These are phyloP conservation scores for Nothobranchius kuhntae DNA, from an alignment of 2,113 vertebrate species.

Conservation along the genomic window DNA sequence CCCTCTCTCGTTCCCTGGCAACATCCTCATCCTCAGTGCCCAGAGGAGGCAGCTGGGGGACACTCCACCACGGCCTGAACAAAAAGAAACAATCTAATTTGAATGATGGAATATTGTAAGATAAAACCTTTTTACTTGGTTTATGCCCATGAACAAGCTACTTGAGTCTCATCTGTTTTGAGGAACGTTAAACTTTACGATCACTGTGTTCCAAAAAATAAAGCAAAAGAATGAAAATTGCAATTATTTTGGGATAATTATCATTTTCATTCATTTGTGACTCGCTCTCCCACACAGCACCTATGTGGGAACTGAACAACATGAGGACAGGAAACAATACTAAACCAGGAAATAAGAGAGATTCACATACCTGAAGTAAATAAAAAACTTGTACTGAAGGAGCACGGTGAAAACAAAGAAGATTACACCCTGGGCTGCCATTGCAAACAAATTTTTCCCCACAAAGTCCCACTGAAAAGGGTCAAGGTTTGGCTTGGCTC, in stretches of 20 bases:
- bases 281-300: neutral
- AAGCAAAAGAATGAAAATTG: neutral
- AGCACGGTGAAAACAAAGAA: conserved; percentile 83
- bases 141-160: neutral
- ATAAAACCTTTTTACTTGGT: neutral
- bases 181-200: neutral
- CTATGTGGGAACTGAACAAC: neutral
- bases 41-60: conserved; percentile 67
- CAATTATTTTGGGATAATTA: neutral
- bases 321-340: neutral
- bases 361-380: conserved; percentile 65
- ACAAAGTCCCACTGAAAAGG: conserved; percentile 83
- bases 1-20: conserved; percentile 76
- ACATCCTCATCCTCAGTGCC: conserved; percentile 81
- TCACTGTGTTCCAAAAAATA: neutral
- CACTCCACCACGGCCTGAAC: conserved; percentile 67
- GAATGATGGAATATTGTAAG: neutral
- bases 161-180: neutral
- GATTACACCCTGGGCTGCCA: conserved; percentile 78
- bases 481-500: conserved; percentile 69
- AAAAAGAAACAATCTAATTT: neutral
- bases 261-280: too few relatives aligned
- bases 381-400: conserved; percentile 83
- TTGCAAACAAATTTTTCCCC: conserved; percentile 83
- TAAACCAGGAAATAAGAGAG: neutral